Conservation (phyloP, 2,797 vertebrate species). For the Toxotes lorentzi region DNA sequence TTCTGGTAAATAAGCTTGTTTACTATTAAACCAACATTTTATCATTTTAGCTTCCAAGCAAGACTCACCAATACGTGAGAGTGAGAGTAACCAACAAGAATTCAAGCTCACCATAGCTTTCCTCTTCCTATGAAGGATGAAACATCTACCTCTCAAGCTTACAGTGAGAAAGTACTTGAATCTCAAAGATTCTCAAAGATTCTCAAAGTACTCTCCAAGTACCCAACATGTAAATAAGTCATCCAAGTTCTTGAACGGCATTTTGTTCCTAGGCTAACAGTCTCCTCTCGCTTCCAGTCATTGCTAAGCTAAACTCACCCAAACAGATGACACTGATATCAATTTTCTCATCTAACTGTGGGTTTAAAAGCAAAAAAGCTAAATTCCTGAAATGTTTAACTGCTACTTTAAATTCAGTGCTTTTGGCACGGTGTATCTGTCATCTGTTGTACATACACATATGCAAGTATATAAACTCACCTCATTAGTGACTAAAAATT, state of each 20-base stretch:
- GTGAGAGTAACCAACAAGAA: background rate
- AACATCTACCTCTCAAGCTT: no score
- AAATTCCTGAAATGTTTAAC: background rate
- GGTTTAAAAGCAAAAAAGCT: background rate
- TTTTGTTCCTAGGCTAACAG: no score
- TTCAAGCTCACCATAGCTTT: no score
- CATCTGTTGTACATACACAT: background rate
- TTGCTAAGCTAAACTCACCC: background rate
- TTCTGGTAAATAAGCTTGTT: background rate
- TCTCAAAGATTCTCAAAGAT: no score
- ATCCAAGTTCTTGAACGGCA: no score
- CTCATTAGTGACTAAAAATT: slow-evolving; percentile 41
- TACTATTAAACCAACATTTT: background rate
- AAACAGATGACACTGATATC: background rate
- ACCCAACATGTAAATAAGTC: no score
- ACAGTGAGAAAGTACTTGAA: no score
- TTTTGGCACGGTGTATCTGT: background rate
- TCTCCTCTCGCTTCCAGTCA: background rate
- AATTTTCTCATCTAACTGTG: background rate
- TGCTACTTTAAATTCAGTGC: background rate
- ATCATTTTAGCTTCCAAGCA: background rate
- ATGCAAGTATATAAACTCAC: slow-evolving; percentile 47
- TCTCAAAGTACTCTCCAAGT: no score
- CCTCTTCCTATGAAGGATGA: no score
- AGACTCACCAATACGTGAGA: background rate